Evolutionary conservation across 2,797 vertebrate genomes (phyloP).

Genomic region (Malurus splendens): DNA sequence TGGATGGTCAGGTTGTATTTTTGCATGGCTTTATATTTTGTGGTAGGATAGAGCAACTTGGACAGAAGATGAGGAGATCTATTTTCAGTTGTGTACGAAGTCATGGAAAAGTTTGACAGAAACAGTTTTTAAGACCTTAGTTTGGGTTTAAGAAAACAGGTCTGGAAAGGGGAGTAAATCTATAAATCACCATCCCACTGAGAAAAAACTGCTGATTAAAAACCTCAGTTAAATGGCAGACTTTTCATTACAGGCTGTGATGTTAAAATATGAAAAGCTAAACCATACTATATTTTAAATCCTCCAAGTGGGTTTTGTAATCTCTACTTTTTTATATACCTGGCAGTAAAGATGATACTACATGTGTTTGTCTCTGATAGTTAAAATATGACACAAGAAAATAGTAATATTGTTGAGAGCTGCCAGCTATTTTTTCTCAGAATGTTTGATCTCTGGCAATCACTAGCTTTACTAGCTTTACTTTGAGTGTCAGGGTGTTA

Average conservation of each 20-base stretch:
- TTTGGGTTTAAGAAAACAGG: neutral
- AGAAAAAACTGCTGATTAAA: neutral
- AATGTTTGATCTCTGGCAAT: neutral
- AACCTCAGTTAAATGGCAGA: neutral
- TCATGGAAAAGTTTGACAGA: neutral
- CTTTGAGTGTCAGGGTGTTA: neutral
- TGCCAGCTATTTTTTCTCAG: neutral
- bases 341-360: neutral
- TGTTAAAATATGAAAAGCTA: neutral
- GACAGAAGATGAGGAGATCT: neutral
- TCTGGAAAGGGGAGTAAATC: neutral
- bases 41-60: neutral
- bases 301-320: neutral
- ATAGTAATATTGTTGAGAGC: neutral
- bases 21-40: neutral
- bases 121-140: neutral
- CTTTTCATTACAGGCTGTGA: neutral
- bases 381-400: neutral
- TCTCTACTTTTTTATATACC: neutral
- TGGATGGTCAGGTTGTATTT: neutral
- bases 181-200: accelerated
- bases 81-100: neutral
- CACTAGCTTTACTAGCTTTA: neutral
- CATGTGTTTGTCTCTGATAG: neutral
- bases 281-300: neutral